phyloP scores from a whole-genome alignment of 2,888 invertebrate species.

The Smittia aterrima region DNA sequence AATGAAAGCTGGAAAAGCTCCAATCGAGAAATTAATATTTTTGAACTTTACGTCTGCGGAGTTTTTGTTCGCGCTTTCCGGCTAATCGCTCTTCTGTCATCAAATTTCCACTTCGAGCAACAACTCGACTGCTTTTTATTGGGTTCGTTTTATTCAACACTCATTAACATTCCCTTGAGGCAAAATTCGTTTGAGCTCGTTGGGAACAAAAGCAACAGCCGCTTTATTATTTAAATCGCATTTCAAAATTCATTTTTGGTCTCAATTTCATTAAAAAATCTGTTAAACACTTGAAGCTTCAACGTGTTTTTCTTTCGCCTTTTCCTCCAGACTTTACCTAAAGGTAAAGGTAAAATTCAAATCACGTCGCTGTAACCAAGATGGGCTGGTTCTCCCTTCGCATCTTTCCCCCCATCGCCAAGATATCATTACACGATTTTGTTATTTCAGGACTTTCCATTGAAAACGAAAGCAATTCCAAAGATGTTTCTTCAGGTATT shows the following conservation, averaged over 20 bases:
- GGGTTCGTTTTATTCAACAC: background rate
- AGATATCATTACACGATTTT: constrained; percentile 8
- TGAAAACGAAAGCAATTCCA: background rate
- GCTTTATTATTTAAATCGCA: too few species aligned
- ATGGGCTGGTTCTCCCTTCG: background rate
- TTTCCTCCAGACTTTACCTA: background rate
- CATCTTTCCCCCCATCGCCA: constrained; percentile 2
- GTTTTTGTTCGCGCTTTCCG: background rate
- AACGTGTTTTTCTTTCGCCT: background rate
- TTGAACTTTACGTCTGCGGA: background rate
- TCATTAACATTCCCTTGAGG: background rate
- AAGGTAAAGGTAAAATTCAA: constrained; percentile 26
- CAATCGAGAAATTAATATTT: constrained; percentile 23
- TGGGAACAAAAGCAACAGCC: too few species aligned
- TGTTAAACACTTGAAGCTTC: background rate
- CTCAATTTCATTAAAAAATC: background rate
- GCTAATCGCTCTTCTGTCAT: constrained; percentile 22
- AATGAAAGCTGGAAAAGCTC: constrained; percentile 1
- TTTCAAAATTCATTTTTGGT: background rate
- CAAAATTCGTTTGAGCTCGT: too few species aligned
- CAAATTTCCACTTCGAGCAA: background rate
- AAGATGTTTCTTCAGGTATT: constrained; percentile 1
- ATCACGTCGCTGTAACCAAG: constrained; percentile 34
- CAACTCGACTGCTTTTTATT: background rate
- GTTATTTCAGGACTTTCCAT: background rate